Conservation (phyloP, 2,888 invertebrate species). For the Napeogenes sylphis region DNA sequence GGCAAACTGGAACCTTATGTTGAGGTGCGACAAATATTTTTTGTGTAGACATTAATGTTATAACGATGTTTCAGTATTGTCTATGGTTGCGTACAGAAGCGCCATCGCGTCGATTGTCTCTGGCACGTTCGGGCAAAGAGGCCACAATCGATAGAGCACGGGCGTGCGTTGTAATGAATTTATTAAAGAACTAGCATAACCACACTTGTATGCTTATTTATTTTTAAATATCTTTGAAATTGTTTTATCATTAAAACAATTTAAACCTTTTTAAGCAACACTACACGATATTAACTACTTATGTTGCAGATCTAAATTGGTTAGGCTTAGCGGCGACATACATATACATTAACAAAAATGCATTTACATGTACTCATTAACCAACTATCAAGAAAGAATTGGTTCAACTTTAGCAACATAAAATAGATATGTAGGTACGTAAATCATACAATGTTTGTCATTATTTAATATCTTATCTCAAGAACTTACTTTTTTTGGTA, state of each 20-base stretch:
- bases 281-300: too few species aligned
- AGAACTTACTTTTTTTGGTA: too few species aligned
- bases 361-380: too few species aligned
- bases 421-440: too few species aligned
- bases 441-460: too few species aligned
- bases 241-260: background rate
- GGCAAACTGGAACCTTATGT: conserved; percentile 35
- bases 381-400: too few species aligned
- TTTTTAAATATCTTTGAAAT: conserved; percentile 13
- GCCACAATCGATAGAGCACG: conserved; percentile 77
- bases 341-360: background rate
- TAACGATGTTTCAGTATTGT: conserved; percentile 39
- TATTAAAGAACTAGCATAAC: conserved; percentile 64
- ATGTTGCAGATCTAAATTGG: too few species aligned
- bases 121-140: conserved; percentile 74
- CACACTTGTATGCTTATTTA: conserved; percentile 38
- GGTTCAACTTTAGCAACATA: too few species aligned
- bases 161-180: conserved; percentile 76
- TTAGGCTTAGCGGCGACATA: background rate
- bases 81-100: conserved; percentile 69
- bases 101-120: conserved; percentile 74
- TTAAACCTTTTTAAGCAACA: too few species aligned
- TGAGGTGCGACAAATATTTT: conserved; percentile 24
- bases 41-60: conserved; percentile 19
- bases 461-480: too few species aligned